Conservation (phyloP, 2,888 invertebrate genomes). For the Leptogaster cylindrica region DNA sequence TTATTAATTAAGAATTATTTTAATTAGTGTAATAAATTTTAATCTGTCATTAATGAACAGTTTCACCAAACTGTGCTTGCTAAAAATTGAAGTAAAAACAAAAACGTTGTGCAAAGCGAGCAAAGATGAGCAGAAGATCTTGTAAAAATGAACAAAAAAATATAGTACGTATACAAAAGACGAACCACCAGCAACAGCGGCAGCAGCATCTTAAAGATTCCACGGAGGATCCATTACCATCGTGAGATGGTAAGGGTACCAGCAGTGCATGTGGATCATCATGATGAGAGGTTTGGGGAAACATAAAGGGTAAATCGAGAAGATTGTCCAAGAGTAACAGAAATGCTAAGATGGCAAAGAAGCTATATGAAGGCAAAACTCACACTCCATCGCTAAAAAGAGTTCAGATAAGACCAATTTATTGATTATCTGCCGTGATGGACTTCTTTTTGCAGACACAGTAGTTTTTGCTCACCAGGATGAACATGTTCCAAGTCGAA, state of each 20-base stretch:
- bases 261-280: slow-evolving; percentile 19
- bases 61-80: slow-evolving; percentile 25
- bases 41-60: slow-evolving; percentile 42
- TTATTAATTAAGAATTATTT: slow-evolving; percentile 63
- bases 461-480: slow-evolving; percentile 12
- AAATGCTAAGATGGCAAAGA: slow-evolving; percentile 1
- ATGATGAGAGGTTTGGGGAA: slow-evolving; percentile 20
- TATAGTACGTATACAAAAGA: neutral
- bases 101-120: slow-evolving; percentile 11
- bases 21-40: slow-evolving; percentile 62
- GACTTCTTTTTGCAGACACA: slow-evolving; percentile 23
- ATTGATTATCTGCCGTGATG: slow-evolving; percentile 40
- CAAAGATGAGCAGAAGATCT: slow-evolving; percentile 20
- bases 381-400: slow-evolving; percentile 30
- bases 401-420: slow-evolving; percentile 36
- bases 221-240: slow-evolving; percentile 27
- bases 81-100: slow-evolving; percentile 5
- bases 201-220: slow-evolving; percentile 37
- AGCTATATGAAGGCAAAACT: slow-evolving; percentile 27
- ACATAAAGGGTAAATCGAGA: slow-evolving; percentile 6
- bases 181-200: neutral
- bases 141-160: neutral
- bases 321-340: slow-evolving; percentile 4
- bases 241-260: slow-evolving; percentile 9
- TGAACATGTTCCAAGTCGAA: slow-evolving; percentile 21